Base-by-base conservation (phyloP, 2,888 invertebrate genomes). In the Metacarcinus magister region DNA sequence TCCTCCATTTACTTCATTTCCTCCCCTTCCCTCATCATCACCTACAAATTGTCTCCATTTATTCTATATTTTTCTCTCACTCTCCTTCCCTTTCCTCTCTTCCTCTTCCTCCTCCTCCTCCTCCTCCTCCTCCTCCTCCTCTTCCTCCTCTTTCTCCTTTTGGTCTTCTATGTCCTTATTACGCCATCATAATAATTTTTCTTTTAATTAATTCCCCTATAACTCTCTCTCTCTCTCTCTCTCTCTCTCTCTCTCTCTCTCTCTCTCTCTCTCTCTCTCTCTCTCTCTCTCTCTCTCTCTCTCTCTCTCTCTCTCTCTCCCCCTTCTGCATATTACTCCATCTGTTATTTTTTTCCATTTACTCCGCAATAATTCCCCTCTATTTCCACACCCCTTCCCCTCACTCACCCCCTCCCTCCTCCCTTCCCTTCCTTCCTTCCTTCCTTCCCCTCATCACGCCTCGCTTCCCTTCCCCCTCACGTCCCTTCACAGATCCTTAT, bases 251-350 rank as follows among this genome's bases (percentile, higher is more conserved):
- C 82, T 82, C 82, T 82, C 82, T 82, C 82, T 82, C 82, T 82
- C 82, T 82, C 82, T 82, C 82, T 82, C 82, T 82, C 82, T 82
- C 82, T 82, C 82, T 82, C 82, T 82, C 82, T 82, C 82, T 82
- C 82, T 82, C 32, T 82, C 32, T 67, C 67, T 67, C 67, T 67
- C 67, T 67, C 67, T 67, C 67, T 67, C 67, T 67, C 67, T 67
- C 67, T 67, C 67, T 67, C 67, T 67, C 67, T 67, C 67, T 67
- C 67, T 67, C 67, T 67, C 67, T 67, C 67, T 67, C 67, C 82
- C 32, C 82, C 32, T 32, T 32, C 28, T 82, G 32, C 82, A 82
- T 82, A 82, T 82, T 82, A 82, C 82, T 82, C 28, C 82, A 82
- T 82, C 32, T 28, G 82, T 82, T 82, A 82, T 32, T 82, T 82